These are phyloP conservation scores for Andrena dorsata DNA, from an alignment of 2,888 invertebrate species.

Conservation along the genomic window DNA sequence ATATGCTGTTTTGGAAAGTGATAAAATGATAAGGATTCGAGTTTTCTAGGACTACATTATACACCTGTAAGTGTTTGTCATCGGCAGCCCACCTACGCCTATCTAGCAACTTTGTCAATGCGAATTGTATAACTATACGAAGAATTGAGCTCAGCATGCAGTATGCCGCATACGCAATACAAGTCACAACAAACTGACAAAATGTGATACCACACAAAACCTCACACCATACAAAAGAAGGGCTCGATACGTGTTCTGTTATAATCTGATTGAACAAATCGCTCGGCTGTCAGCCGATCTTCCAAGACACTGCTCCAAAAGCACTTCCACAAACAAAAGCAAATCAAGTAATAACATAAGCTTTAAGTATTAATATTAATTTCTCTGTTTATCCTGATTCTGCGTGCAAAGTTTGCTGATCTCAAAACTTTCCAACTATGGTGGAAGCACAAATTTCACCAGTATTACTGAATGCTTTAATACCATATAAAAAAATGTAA, in stretches of 20 bases:
- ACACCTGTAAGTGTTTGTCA: conserved; percentile 52
- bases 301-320: conserved; percentile 53
- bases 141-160: conserved; percentile 78
- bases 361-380: background rate
- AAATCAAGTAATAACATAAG: conserved; percentile 7
- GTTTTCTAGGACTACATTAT: conserved; percentile 57
- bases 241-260: conserved; percentile 25
- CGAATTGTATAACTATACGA: conserved; percentile 70
- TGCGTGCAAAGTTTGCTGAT: background rate
- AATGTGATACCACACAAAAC: conserved; percentile 80
- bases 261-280: conserved; percentile 36
- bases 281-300: conserved; percentile 70
- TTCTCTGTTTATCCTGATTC: background rate
- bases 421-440: background rate
- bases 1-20: conserved; percentile 26
- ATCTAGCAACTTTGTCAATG: conserved; percentile 70
- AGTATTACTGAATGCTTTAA: conserved; percentile 4
- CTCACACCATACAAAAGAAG: conserved; percentile 72
- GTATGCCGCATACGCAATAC: conserved; percentile 79
- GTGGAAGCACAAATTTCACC: conserved; percentile 11
- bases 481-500: conserved; percentile 9
- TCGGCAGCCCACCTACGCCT: conserved; percentile 70
- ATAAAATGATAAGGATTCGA: conserved; percentile 37
- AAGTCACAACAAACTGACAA: conserved; percentile 79
- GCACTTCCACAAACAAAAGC: conserved; percentile 12